phyloP scores from a whole-genome alignment of 1,140 invertebrate species.

The Pogonomyrmex barbatus region DNA sequence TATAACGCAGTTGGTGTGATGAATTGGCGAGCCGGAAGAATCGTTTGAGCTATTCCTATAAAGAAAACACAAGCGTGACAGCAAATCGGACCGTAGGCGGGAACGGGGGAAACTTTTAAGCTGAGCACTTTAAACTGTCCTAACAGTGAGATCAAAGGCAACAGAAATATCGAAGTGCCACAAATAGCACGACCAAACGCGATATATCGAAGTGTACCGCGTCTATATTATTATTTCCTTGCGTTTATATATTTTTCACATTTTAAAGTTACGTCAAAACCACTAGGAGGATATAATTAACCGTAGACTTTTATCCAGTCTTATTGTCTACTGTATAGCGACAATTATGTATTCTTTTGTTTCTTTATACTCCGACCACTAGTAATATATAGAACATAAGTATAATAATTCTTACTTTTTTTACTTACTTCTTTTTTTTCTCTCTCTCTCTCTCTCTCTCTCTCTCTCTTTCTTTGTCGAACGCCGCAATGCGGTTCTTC shows the following conservation, averaged over 20 bases:
- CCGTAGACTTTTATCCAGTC: neutral
- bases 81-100: conserved; percentile 48
- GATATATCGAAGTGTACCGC: neutral
- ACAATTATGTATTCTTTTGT: neutral
- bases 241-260: neutral
- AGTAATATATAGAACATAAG: neutral
- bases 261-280: conserved; percentile 32
- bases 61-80: conserved; percentile 46
- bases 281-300: conserved; percentile 20
- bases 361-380: neutral
- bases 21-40: conserved; percentile 27
- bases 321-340: neutral
- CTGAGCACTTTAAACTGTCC: conserved; percentile 47
- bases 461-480: conserved; percentile 33
- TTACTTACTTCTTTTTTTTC: neutral
- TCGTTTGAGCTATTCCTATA: conserved; percentile 47
- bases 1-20: neutral
- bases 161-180: conserved; percentile 36
- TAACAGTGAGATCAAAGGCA: conserved; percentile 54
- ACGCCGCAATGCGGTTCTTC: conserved; percentile 54
- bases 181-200: conserved; percentile 24
- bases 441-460: neutral
- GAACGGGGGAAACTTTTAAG: conserved; percentile 46
- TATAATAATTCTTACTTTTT: conserved; percentile 9
- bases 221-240: neutral